Evolutionary conservation across 2,888 invertebrate genomes (phyloP), one percentile per base, ranked within the genome.

Genomic region (Zaprionus lineosus): DNA sequence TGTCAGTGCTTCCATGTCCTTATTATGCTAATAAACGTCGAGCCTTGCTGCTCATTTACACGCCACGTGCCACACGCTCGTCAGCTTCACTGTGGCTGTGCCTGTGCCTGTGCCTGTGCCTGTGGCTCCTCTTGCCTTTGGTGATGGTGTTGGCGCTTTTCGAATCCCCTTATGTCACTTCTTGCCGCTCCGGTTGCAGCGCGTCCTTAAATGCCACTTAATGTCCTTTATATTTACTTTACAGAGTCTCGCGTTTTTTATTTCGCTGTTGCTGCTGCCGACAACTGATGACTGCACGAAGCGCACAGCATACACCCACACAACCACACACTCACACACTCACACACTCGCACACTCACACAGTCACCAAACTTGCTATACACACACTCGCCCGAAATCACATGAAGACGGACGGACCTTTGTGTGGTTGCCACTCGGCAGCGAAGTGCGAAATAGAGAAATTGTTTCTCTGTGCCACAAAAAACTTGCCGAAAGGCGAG

Each of bases 141-240:
- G 31, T 19, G 36, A 29, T 50, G 43, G 18, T 19, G 8, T 31
- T 60, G 41, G 41, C 36, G 33, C 14, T 36, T 3, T 39, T 61
- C 50, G 21, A 40, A 46, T 24, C 8, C 26, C 16, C 28, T 19
- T 39, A 6, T 36, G 14, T 16, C 48, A 52, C 56, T 52, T 60
- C 57, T 33, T 59, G 64, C 37, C 50, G 76, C 46, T 61, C 74
- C 58, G 59, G 72, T 56, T 63, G 72, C 48, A 68, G 68, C 71
- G 55, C 59, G 59, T 77, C 56, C 81, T 81, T 78, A 81, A 84
- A 81, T 60, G 78, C 67, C 84, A 78, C 81, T 78, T 78, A 78
- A 78, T 81, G 78, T 81, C 69, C 66, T 78, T 78, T 76, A 61
- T 78, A 77, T 77, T 75, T 68, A 75, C 83, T 78, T 65, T 63